These are phyloP conservation scores for Perca schrenkii DNA, from an alignment of 2,113 vertebrate species.

Conservation along the genomic window DNA sequence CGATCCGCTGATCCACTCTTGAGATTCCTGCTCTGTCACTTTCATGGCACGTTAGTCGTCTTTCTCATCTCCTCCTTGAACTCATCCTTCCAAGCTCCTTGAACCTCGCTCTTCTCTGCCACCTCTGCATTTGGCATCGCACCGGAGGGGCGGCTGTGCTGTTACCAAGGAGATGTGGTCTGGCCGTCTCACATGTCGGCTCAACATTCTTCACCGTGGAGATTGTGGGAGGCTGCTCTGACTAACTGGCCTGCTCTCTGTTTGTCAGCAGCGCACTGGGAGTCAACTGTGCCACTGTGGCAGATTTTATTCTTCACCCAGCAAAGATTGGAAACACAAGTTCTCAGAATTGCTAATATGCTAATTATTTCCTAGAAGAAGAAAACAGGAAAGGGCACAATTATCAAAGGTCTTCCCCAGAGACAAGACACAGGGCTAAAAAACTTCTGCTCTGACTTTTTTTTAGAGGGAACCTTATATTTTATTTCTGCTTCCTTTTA, in stretches of 20 bases:
- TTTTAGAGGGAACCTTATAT: background rate
- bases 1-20: slow-evolving; percentile 21
- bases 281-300: slow-evolving; percentile 49
- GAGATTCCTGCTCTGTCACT: slow-evolving; percentile 21
- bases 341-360: slow-evolving; percentile 51
- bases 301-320: slow-evolving; percentile 24
- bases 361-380: slow-evolving; percentile 61
- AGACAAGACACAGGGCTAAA: background rate
- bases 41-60: slow-evolving; percentile 26
- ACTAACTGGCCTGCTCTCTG: slow-evolving; percentile 40
- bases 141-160: background rate
- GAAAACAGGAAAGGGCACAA: slow-evolving; percentile 72
- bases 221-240: slow-evolving; percentile 52
- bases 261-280: slow-evolving; percentile 37
- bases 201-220: slow-evolving; percentile 57
- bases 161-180: slow-evolving; percentile 63
- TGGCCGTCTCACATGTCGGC: slow-evolving; percentile 34
- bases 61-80: slow-evolving; percentile 34
- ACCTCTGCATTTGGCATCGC: slow-evolving; percentile 35
- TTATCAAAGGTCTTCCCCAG: slow-evolving; percentile 57
- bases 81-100: slow-evolving; percentile 15
- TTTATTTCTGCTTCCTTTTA: slow-evolving; percentile 20
- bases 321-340: slow-evolving; percentile 6
- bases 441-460: slow-evolving; percentile 24
- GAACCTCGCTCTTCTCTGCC: slow-evolving; percentile 17